A percentile compares a stretch with the other conserved stretches of the same genome.
Conservation (phyloP, 2,797 vertebrate genomes). For the Eulemur mongoz region DNA sequence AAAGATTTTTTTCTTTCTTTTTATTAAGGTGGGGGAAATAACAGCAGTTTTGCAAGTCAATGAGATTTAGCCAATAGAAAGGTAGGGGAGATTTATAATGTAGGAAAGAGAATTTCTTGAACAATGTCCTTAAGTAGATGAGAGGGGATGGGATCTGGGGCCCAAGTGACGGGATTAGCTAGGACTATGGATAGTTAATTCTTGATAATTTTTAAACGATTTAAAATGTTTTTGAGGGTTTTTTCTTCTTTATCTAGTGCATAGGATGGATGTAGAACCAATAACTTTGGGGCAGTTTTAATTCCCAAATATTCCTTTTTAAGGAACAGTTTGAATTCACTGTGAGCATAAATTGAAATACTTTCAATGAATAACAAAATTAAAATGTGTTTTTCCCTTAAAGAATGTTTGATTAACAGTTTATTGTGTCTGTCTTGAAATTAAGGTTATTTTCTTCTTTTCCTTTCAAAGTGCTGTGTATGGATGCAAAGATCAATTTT, state of each 20-base stretch:
- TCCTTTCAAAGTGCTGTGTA: conserved; percentile 93
- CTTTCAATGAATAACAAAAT: conserved; percentile 36
- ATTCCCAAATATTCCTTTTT: background rate
- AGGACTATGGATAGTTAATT: background rate
- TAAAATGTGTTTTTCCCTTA: background rate
- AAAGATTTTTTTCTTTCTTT: background rate
- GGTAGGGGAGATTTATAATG: background rate
- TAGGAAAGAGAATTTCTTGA: background rate
- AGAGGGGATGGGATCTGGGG: background rate
- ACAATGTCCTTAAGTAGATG: background rate
- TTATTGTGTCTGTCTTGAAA: conserved; percentile 39
- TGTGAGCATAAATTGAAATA: conserved; percentile 48
- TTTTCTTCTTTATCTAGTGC: background rate
- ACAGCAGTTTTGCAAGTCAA: background rate
- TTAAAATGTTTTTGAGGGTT: background rate
- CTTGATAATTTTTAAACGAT: background rate
- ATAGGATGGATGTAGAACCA: background rate
- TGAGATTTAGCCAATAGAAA: background rate
- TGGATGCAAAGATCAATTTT: conserved; percentile 99
- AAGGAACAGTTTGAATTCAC: conserved; percentile 48
- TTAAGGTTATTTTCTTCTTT: conserved; percentile 55
- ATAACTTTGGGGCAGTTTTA: conserved; percentile 38
- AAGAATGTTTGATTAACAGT: background rate
- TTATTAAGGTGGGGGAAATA: background rate
- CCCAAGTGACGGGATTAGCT: background rate